These are phyloP conservation scores for Falco columbarius DNA, from an alignment of 2,797 vertebrate species.

Conservation along the genomic window DNA sequence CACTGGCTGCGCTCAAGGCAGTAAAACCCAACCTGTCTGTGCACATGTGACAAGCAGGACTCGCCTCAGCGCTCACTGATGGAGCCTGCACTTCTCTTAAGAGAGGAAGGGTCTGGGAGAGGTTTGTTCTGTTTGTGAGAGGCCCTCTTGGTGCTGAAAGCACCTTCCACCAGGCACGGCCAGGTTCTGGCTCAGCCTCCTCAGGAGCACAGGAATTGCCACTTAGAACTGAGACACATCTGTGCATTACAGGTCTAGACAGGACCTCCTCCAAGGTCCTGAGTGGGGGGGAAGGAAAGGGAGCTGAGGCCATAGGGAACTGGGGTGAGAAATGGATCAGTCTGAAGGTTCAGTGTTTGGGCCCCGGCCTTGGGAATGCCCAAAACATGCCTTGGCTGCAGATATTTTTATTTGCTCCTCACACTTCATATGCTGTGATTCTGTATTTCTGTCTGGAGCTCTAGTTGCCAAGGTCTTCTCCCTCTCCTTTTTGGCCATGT, in stretches of 20 bases:
- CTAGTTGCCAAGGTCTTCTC: neutral
- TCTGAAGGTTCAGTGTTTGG: neutral
- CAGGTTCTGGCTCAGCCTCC: neutral
- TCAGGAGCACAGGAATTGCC: accelerated
- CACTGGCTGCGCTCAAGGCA: neutral
- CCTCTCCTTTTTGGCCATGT: neutral
- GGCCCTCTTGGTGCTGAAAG: neutral
- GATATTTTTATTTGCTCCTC: neutral
- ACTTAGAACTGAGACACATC: neutral
- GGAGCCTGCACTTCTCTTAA: accelerated
- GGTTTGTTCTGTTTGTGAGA: neutral
- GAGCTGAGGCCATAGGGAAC: neutral
- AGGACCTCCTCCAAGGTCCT: neutral
- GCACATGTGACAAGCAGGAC: neutral
- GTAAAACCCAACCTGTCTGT: neutral
- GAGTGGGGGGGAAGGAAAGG: neutral
- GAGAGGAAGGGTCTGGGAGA: neutral
- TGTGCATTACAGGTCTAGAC: accelerated
- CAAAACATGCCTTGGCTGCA: neutral
- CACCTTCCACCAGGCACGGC: neutral
- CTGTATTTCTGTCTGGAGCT: neutral
- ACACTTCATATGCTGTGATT: accelerated
- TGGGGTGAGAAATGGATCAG: accelerated
- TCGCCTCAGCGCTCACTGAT: accelerated
- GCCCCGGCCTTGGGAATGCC: neutral